Conservation (phyloP, 2,888 invertebrate genomes). For the Mycalesis mineus region DNA sequence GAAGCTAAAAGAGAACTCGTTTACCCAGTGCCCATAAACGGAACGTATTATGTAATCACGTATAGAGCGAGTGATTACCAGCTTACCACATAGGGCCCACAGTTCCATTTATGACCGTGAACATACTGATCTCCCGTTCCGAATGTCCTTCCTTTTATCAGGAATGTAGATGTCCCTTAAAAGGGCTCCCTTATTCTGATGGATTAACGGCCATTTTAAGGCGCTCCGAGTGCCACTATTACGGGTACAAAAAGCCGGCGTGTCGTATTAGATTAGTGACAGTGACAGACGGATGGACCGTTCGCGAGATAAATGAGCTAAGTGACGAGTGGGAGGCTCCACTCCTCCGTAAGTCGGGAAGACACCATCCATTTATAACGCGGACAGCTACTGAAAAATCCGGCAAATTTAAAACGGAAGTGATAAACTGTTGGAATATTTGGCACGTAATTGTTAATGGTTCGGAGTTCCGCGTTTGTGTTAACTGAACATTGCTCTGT, state of each 20-base stretch:
- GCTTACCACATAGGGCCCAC: constrained; percentile 14
- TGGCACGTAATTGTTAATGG: constrained; percentile 13
- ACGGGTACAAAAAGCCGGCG: constrained; percentile 73
- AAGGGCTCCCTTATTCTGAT: constrained; percentile 54
- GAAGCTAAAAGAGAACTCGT: neutral
- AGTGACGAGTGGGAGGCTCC: constrained; percentile 71
- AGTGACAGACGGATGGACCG: constrained; percentile 72
- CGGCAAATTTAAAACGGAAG: constrained; percentile 46
- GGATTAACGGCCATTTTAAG: constrained; percentile 64
- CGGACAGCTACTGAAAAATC: constrained; percentile 58
- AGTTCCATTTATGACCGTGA: constrained; percentile 14
- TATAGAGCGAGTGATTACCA: constrained; percentile 8
- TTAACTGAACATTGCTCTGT: neutral
- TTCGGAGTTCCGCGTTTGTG: neutral
- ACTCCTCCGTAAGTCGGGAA: constrained; percentile 46
- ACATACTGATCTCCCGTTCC: constrained; percentile 26
- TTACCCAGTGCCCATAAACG: neutral
- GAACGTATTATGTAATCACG: constrained; percentile 12
- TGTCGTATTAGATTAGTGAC: constrained; percentile 76
- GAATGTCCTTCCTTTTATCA: constrained; percentile 44
- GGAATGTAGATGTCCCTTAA: constrained; percentile 54
- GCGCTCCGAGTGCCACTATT: constrained; percentile 65
- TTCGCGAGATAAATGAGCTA: constrained; percentile 73
- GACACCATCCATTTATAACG: constrained; percentile 60
- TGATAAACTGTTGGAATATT: constrained; percentile 24